A percentile compares a stretch with the other conserved stretches of the same genome.
Evolutionary conservation across 2,113 vertebrate genomes (phyloP).

Genomic region (Bungarus multicinctus): DNA sequence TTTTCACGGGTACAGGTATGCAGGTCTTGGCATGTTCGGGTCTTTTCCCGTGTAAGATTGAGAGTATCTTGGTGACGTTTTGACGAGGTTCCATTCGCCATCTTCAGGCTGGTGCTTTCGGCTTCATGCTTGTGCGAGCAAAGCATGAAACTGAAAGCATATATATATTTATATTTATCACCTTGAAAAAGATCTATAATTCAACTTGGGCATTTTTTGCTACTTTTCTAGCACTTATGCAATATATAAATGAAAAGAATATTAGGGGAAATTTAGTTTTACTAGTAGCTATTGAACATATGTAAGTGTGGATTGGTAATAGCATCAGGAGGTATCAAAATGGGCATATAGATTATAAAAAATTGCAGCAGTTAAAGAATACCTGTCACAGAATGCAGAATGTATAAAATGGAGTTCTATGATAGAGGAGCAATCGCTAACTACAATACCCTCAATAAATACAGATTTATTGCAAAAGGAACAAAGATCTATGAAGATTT

Average conservation of each 20-base stretch:
- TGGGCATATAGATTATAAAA: rapidly evolving
- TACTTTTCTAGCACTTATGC: background rate
- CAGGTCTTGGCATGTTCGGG: too few relatives aligned
- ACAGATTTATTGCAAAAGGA: background rate
- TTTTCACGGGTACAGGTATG: too few relatives aligned
- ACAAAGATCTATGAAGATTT: background rate
- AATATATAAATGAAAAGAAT: background rate
- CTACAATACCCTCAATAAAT: background rate
- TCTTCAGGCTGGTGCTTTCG: too few relatives aligned
- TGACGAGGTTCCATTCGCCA: too few relatives aligned
- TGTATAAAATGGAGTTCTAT: background rate
- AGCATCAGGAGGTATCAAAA: background rate
- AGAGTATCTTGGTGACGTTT: too few relatives aligned
- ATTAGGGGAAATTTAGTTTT: background rate
- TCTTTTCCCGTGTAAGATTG: too few relatives aligned
- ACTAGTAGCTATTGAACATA: background rate
- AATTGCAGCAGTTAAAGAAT: background rate
- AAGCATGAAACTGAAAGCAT: too few relatives aligned
- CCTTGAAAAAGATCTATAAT: background rate
- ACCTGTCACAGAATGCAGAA: background rate
- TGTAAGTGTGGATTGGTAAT: background rate
- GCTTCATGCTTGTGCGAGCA: too few relatives aligned
- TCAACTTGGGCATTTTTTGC: background rate
- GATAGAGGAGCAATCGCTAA: background rate
- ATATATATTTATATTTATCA: background rate